These are phyloP conservation scores for Sylvia borin DNA, from an alignment of 2,797 vertebrate genomes.

Conservation along the genomic window DNA sequence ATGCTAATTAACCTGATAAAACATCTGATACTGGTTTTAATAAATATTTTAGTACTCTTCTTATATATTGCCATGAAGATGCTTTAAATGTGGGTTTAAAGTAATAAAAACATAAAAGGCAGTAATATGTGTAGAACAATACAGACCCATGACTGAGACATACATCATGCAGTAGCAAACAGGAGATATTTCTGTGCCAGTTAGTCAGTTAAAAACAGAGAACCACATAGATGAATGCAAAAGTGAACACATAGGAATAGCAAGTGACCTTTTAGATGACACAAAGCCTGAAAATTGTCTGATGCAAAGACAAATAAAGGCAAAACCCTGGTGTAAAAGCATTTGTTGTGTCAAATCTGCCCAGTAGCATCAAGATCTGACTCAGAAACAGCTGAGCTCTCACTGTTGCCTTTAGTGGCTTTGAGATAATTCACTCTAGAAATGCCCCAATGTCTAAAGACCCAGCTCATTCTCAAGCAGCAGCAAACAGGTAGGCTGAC, in stretches of 20 bases:
- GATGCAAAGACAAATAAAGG: neutral
- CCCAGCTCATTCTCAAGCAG: neutral
- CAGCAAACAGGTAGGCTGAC: neutral
- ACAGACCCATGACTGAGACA: accelerated
- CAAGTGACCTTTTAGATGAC: neutral
- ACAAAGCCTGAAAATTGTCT: neutral
- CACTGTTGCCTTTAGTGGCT: neutral
- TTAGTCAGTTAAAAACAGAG: neutral
- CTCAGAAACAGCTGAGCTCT: neutral
- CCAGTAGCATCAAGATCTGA: neutral
- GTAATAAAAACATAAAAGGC: neutral
- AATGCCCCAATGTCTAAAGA: neutral
- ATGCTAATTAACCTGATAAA: neutral
- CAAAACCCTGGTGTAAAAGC: neutral
- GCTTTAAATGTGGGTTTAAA: neutral
- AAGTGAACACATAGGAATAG: accelerated
- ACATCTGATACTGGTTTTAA: neutral
- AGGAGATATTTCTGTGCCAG: neutral
- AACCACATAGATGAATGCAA: neutral
- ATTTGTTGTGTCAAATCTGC: neutral
- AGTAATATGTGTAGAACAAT: neutral
- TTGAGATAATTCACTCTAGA: neutral
- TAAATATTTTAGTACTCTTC: neutral
- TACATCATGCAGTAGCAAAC: neutral
- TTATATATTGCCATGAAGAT: neutral